A percentile compares a stretch with the other conserved stretches of the same genome.
Evolutionary conservation across 2,888 invertebrate genomes (phyloP).

Genomic region (Xestia sexstrigata): DNA sequence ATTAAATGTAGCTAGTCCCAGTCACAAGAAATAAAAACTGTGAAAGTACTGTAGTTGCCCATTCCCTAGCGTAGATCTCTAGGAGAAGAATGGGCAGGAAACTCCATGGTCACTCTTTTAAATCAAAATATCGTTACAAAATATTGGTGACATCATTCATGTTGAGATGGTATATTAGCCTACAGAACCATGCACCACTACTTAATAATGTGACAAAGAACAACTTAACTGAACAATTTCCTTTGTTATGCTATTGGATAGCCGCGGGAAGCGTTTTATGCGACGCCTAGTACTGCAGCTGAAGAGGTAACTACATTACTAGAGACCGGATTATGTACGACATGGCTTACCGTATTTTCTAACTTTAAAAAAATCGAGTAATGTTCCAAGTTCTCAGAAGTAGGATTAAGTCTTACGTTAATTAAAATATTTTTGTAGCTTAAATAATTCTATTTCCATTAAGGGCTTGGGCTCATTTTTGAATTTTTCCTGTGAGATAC

Average conservation of each 20-base stretch:
- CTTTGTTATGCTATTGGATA: not conserved
- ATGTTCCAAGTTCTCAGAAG: not conserved
- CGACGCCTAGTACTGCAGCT: not conserved
- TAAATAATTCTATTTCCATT: not conserved
- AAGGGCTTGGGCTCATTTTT: not conserved
- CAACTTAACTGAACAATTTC: not conserved
- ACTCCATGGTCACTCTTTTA: too few species aligned
- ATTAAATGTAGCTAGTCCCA: too few species aligned
- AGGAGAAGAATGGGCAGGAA: too few species aligned
- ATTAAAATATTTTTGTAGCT: not conserved
- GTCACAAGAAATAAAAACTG: too few species aligned
- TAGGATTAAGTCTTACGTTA: not conserved
- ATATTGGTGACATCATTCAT: too few species aligned
- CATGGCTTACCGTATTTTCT: too few species aligned
- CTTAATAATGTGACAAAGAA: not conserved
- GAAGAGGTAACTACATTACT: slow-evolving; percentile 8
- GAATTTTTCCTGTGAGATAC: not conserved
- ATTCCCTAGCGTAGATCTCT: too few species aligned
- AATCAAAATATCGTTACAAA: too few species aligned
- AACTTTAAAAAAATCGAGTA: not conserved
- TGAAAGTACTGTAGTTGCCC: too few species aligned
- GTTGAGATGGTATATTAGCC: too few species aligned
- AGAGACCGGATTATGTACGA: not conserved
- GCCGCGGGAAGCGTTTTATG: not conserved
- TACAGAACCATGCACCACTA: not conserved